phyloP scores from a whole-genome alignment of 2,113 vertebrate species.

The zebrafish (Danio rerio) region GRCz12tu NC_133185.1:50801501-50802000 shows the following conservation, averaged over 20 bases:
- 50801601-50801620: constrained; percentile 70
- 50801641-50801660: constrained; percentile 89
- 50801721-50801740: constrained; percentile 89
- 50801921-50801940: no score
- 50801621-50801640: constrained; percentile 94
- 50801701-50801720: constrained; percentile 88
- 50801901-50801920: no score
- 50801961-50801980: no score
- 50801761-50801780: constrained; percentile 81
- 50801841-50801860: no score
- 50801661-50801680: constrained; percentile 78
- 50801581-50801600: no score
- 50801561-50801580: constrained; percentile 65
- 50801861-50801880: no score
- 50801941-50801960: no score
- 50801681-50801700: constrained; percentile 75
- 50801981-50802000: no score
- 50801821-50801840: background rate
- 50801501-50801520: constrained; percentile 15
- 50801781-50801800: constrained; percentile 23
- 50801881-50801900: no score
- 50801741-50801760: constrained; percentile 73
- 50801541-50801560: constrained; percentile 71
- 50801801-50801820: background rate
- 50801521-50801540: constrained; percentile 50